These are phyloP conservation scores for Oncopeltus fasciatus DNA, from an alignment of 1,140 invertebrate species.

Conservation along the genomic window DNA sequence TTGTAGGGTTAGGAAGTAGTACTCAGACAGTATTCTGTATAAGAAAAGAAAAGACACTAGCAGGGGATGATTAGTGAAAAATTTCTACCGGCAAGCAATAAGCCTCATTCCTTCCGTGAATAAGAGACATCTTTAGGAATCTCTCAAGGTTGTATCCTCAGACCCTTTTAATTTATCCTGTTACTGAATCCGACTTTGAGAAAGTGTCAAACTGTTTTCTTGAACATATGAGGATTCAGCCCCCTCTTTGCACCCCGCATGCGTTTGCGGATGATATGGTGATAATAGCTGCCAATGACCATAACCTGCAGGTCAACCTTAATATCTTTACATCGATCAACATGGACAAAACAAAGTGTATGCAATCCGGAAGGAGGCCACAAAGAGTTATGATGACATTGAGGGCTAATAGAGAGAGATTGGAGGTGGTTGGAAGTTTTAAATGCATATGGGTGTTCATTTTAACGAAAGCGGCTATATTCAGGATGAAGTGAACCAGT, in stretches of 20 bases:
- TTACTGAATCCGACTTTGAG: no score
- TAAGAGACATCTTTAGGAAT: no score
- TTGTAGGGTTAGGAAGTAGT: no score
- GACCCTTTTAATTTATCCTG: no score
- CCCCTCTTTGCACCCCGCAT: neutral
- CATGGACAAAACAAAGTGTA: neutral
- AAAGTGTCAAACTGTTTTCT: no score
- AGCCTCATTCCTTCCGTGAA: no score
- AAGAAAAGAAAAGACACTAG: no score
- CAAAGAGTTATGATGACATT: neutral
- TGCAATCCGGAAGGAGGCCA: neutral
- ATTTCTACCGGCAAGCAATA: no score
- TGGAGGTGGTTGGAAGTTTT: neutral
- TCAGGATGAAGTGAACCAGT: neutral
- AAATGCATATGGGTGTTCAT: neutral
- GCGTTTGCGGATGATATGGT: neutral
- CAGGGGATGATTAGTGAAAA: no score
- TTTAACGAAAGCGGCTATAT: neutral
- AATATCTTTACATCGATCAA: neutral
- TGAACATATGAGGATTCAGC: neutral
- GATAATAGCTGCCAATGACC: neutral
- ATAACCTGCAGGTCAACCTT: neutral
- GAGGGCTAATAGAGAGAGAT: neutral
- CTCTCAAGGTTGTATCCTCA: no score
- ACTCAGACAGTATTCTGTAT: no score